Evolutionary conservation across 2,888 invertebrate species (phyloP), one percentile per base, ranked within the genome.

Genomic region (Dendrolimus pini): DNA sequence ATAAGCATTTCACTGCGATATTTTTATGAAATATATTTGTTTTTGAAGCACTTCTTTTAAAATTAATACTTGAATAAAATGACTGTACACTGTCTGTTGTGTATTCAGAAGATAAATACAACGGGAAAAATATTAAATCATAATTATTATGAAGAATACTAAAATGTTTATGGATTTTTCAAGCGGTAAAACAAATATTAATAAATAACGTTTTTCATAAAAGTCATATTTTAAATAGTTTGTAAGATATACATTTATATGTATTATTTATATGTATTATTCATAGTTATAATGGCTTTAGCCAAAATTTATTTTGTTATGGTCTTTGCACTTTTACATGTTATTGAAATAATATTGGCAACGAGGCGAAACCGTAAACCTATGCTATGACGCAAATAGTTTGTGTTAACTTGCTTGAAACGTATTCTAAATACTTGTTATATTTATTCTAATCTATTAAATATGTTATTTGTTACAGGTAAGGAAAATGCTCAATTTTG

Each of bases 401-500:
- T 6, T 30, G 30, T 30, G 18, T 2, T 18, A 18, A 18, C 18
- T 18, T 18, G 18, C 18, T 18, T 18, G 30, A 6, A 30, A 30
- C 30, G 30, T 30, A 6, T 30, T 30, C 30, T 30, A 30, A 30
- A 30, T 30, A 30, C 30, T 6, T 30, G 6, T 30, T 30, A 30
- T 30, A 30, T 30, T 30, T 30, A 30, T 41, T 12, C 41, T 8
- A 1, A 55, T 41, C 41, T 55, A 55, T 47, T 55, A 14, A 7
- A 3, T 30, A 52, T 1, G 7, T 54, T 55, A 59, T 58, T 59
- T 61, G 59, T 61, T 59, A 14, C 61, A 61, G 61, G 61, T 61
- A 59, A 59, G 61, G 60, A 54, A 64, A 63, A 63, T 60, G n/a
- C 7, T 41, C 60, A 62, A 30, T 30, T 30, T 30, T 30, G 30